Evolutionary conservation across 2,113 vertebrate genomes (phyloP), one percentile per base, ranked within the genome.

Genomic region (Sylvilagus bachmani): DNA sequence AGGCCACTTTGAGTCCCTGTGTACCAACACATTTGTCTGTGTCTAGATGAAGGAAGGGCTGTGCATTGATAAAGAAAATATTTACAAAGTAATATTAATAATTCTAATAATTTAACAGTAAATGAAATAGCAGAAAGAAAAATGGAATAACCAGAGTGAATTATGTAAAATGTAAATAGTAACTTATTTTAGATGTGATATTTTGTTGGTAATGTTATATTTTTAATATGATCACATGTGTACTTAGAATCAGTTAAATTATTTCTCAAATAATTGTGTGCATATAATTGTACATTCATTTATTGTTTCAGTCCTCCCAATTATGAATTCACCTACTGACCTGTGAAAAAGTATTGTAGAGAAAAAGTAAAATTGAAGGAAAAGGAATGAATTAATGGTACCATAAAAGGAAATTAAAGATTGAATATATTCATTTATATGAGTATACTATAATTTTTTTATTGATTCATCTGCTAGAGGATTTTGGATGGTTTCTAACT

Each of bases 291-390:
- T 51, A 9, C 7, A 77, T 5, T 6, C n/a, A 75, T 49, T 86
- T 64, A 81, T 64, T 86, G 44, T 86, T 89, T 94, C 44, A 90
- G 38, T 77, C 44, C 38, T 89, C 81, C 49, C 16, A 49, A 53
- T 69, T 66, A 77, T 70, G 51, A 2, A 49, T 38, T 77, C 79
- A 70, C n/a, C 27, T 49, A 66, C 21, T 71, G 33, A 29, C 6
- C 53, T 70, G 6, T 74, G n/a, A 75, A 88, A 85, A 90, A 38
- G 4, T 55, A 88, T 14, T 21, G 1, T 25, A 70, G n/a, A 33
- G n/a, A 86, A 89, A 90, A 14, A 84, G 64, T 55, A 74, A 75
- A 64, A 67, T 53, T 91, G 53, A 91, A 89, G 58, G n/a, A 64
- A 93, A 92, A 21, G 21, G 38, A 81, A 77, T 22, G 24, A 55